These are phyloP conservation scores for Synergus laeviventris DNA, from an alignment of 2,888 invertebrate species.

Conservation along the genomic window DNA sequence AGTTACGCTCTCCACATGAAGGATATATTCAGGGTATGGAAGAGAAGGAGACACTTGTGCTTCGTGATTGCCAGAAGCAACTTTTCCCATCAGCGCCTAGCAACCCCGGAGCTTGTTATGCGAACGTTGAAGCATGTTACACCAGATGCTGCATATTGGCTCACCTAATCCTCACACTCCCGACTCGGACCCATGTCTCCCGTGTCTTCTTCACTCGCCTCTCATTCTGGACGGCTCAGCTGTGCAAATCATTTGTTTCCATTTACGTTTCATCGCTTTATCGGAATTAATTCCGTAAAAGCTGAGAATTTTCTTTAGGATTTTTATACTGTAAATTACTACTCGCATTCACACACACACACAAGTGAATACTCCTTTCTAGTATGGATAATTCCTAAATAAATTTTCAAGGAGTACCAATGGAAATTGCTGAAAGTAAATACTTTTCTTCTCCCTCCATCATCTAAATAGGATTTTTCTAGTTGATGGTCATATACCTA, in stretches of 20 bases:
- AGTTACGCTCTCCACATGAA: not conserved
- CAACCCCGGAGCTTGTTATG: conserved; percentile 73
- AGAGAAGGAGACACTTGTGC: conserved; percentile 33
- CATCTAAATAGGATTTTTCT: too few relatives aligned
- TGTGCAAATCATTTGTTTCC: conserved; percentile 8
- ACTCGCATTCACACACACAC: not conserved
- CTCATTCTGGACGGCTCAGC: conserved; percentile 42
- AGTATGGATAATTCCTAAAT: too few relatives aligned
- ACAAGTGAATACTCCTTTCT: too few relatives aligned
- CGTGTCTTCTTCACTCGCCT: conserved; percentile 48
- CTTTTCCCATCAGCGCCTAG: conserved; percentile 74
- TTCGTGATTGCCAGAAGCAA: conserved; percentile 66
- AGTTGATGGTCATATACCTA: too few relatives aligned
- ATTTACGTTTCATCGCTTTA: not conserved
- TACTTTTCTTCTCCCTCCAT: too few relatives aligned
- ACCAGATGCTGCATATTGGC: conserved; percentile 74
- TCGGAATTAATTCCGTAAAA: not conserved
- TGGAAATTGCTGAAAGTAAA: too few relatives aligned
- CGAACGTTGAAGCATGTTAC: conserved; percentile 74
- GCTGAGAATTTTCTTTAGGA: not conserved
- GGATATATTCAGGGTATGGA: conserved; percentile 48
- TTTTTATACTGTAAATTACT: not conserved
- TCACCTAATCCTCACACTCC: conserved; percentile 61
- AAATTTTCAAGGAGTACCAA: too few relatives aligned
- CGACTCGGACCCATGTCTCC: conserved; percentile 49